Evolutionary conservation across 2,113 vertebrate species (phyloP), one percentile per base, ranked within the genome.

Genomic region (Todiramphus chloris): DNA sequence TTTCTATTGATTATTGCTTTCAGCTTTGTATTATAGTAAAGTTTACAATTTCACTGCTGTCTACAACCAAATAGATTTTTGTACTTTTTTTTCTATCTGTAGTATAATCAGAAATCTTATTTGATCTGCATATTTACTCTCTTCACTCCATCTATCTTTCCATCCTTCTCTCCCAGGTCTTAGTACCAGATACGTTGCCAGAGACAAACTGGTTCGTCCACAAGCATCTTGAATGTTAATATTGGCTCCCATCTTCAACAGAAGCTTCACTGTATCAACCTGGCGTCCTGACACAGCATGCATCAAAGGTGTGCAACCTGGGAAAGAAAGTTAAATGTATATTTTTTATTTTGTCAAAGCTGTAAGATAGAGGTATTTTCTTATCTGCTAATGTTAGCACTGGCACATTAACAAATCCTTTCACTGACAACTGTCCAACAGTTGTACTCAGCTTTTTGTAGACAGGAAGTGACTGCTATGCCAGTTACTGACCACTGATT

Each of bases 231-330:
- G 98, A 76, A 95, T 98, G 82, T 99, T 99, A 92, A 99, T 99
- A 83, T 98, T 99, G 82, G 99, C 98, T 70, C 99, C 99, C 99
- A 99, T 99, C 97, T 99, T 99, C 95, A 99, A 89, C 77, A 99
- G 95, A 90, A 99, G 97, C 90, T 99, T 99, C 87, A 99, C 99
- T 30, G 99, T 99, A 91, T 99, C 99, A 81, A 98, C 98, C 93
- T 99, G 99, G 60, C 98, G 98, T 88, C 99, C 99, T 56, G 98
- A 99, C 88, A 99, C 98, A 5, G 99, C 99, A 10, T 99, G 99
- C 98, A 99, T 99, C 97, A 99, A 96, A 73, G 98, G 98, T 7
- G 98, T 98, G 33, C 98, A 98, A 69, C 98, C 98, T 98, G 94
- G 16, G 83, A 96, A 58, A 97, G 90, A 97, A 64, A 96, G 91